These are phyloP conservation scores for Oostethus manadensis DNA, from an alignment of 2,113 vertebrate genomes.

Conservation along the genomic window DNA sequence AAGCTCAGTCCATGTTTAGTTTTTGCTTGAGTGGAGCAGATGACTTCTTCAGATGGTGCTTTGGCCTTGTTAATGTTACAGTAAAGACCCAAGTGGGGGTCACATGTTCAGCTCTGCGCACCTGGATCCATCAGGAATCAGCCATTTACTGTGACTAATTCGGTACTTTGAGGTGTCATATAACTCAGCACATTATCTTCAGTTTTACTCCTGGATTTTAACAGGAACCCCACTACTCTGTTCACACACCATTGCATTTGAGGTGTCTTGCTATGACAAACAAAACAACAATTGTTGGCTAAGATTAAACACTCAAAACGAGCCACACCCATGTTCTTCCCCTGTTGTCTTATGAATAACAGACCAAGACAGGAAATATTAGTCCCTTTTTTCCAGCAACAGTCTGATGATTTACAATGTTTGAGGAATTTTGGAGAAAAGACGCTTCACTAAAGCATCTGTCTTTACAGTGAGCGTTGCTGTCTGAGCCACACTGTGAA, in stretches of 20 bases:
- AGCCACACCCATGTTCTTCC: constrained; percentile 22
- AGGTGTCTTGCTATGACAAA: neutral
- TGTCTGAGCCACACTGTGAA: constrained; percentile 15
- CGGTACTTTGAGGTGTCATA: neutral
- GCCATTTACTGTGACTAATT: neutral
- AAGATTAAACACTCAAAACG: neutral
- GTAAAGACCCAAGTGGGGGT: constrained; percentile 14
- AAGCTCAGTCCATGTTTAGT: constrained; percentile 21
- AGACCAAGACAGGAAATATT: constrained; percentile 29
- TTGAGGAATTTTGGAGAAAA: constrained; percentile 45
- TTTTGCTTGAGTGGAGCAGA: constrained; percentile 29
- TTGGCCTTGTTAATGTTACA: constrained; percentile 20
- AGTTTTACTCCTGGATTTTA: too few species aligned
- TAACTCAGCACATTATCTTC: neutral
- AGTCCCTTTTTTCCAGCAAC: constrained; percentile 26
- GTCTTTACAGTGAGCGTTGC: constrained; percentile 18
- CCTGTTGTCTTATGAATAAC: neutral
- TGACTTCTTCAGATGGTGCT: constrained; percentile 39
- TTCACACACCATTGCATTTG: neutral
- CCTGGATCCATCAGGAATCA: neutral
- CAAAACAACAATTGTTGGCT: neutral
- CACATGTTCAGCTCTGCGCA: neutral
- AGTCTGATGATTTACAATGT: constrained; percentile 40
- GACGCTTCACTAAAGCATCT: constrained; percentile 33
- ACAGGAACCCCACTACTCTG: too few species aligned